Percentiles rank a stretch among this genome's conserved stretches.
Conservation (phyloP, 2,888 invertebrate species). For the Chironomus tentans region DNA sequence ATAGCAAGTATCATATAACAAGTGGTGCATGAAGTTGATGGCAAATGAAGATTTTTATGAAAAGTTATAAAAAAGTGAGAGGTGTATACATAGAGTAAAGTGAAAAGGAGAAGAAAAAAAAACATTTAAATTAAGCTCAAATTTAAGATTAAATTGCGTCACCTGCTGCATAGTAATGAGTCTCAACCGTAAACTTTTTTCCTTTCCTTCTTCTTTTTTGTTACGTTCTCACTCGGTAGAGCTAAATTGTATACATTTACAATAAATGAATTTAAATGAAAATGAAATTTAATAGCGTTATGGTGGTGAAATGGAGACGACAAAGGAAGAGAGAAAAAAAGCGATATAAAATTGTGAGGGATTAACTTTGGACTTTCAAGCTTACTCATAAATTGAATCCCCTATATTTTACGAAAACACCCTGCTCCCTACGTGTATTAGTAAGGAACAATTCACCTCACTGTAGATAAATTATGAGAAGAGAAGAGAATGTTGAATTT, state of each 20-base stretch:
- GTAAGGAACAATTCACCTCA: no score
- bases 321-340: no score
- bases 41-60: background rate
- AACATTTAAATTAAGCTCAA: conserved; percentile 26
- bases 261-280: background rate
- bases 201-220: no score
- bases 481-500: no score
- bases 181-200: background rate
- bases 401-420: no score
- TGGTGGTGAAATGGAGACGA: background rate
- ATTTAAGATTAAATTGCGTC: conserved; percentile 27
- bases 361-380: no score
- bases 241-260: background rate
- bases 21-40: conserved; percentile 10
- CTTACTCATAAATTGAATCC: no score
- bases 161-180: conserved; percentile 27
- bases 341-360: no score
- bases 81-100: background rate
- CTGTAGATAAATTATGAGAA: no score
- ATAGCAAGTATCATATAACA: conserved; percentile 2
- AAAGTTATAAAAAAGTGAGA: background rate
- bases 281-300: background rate
- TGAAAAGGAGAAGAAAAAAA: background rate
- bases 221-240: background rate
- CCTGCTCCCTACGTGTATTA: no score